These are phyloP conservation scores for Lepidochitona cinerea DNA, from an alignment of 2,888 invertebrate genomes.

Conservation along the genomic window DNA sequence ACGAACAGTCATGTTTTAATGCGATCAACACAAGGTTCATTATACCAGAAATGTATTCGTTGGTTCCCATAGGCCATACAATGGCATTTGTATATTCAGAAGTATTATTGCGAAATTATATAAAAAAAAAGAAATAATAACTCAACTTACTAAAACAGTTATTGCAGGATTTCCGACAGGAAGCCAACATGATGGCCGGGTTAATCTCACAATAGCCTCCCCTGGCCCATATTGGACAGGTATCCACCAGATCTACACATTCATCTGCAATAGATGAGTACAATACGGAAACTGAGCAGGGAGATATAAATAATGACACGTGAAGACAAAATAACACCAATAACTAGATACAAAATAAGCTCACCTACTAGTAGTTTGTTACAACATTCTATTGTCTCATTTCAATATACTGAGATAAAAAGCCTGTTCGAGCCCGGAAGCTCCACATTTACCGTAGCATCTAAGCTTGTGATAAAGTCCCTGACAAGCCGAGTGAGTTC, in stretches of 20 bases:
- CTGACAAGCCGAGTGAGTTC: too few species aligned
- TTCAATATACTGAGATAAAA: too few species aligned
- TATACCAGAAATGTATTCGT: too few species aligned
- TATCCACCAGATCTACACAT: constrained; percentile 27
- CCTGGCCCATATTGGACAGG: constrained; percentile 37
- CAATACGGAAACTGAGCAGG: not conserved
- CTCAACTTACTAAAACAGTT: constrained; percentile 34
- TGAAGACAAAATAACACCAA: not conserved
- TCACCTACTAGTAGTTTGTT: too few species aligned
- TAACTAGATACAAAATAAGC: too few species aligned
- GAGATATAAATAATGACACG: not conserved
- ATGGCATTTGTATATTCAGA: not conserved
- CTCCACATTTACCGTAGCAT: too few species aligned
- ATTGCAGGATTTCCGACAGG: constrained; percentile 46
- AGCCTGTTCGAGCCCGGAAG: too few species aligned
- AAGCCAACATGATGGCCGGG: constrained; percentile 35
- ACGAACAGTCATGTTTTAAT: too few species aligned
- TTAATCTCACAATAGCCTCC: constrained; percentile 39
- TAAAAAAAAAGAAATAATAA: not conserved
- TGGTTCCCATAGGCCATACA: too few species aligned
- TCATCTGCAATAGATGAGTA: constrained; percentile 9
- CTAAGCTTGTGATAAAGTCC: too few species aligned
- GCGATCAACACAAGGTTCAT: too few species aligned
- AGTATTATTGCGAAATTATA: not conserved
- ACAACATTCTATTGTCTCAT: too few species aligned